phyloP scores from a whole-genome alignment of 2,888 invertebrate species.

The Erebia palarica region DNA sequence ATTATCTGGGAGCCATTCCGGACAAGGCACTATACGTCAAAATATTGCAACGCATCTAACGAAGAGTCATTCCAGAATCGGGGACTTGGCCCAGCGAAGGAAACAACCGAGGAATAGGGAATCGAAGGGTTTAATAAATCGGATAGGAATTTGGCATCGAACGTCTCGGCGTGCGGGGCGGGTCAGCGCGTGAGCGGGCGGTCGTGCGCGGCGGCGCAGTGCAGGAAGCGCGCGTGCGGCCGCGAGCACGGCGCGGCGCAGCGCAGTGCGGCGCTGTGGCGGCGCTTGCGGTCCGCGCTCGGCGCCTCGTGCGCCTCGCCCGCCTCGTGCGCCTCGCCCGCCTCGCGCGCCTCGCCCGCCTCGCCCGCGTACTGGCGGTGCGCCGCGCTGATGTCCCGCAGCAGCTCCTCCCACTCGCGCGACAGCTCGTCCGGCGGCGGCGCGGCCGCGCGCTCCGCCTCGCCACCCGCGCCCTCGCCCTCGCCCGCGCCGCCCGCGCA shows the following conservation, averaged over 20 bases:
- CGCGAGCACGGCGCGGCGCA: conserved; percentile 52
- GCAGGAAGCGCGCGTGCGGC: conserved; percentile 79
- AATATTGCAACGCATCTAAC: background rate
- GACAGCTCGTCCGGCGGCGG: conserved; percentile 71
- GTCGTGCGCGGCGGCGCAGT: conserved; percentile 69
- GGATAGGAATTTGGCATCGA: background rate
- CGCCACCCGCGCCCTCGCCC: conserved; percentile 36
- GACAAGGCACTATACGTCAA: conserved; percentile 17
- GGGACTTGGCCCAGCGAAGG: background rate
- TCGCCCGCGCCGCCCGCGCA: conserved; percentile 50
- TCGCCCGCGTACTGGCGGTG: conserved; percentile 74
- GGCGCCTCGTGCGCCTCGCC: conserved; percentile 44
- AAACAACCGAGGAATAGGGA: background rate
- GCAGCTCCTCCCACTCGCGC: conserved; percentile 84
- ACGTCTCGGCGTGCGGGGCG: conserved; percentile 16
- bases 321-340: conserved; percentile 73
- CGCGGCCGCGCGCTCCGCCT: conserved; percentile 42
- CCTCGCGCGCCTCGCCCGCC: conserved; percentile 46
- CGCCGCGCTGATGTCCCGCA: conserved; percentile 82
- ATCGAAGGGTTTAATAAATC: background rate
- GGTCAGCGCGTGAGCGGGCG: conserved; percentile 77
- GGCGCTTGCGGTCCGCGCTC: conserved; percentile 80
- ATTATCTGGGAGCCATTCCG: background rate
- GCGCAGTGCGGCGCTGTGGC: conserved; percentile 77
- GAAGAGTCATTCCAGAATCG: background rate